Conservation (phyloP, 2,888 invertebrate species). For the Xiphydria camelus region DNA sequence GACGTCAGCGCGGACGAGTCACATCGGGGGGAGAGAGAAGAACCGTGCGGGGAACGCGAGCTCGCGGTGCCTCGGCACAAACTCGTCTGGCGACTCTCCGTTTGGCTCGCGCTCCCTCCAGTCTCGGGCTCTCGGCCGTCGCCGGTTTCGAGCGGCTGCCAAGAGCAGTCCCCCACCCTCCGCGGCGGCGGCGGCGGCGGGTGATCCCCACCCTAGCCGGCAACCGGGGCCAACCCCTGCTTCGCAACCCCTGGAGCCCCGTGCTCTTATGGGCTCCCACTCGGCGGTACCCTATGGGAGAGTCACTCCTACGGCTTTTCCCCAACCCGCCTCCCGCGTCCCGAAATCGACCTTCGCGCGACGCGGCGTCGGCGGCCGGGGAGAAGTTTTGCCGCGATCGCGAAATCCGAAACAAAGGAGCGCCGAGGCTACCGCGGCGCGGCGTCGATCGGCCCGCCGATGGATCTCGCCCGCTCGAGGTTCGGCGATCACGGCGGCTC, state of each 20-base stretch:
- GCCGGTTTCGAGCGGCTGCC: slow-evolving; percentile 31
- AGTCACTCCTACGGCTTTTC: slow-evolving; percentile 54
- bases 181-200: too few relatives aligned
- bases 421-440: too few relatives aligned
- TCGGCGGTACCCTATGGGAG: slow-evolving; percentile 36
- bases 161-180: slow-evolving; percentile 26
- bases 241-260: slow-evolving; percentile 37
- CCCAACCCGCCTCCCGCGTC: slow-evolving; percentile 47
- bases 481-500: too few relatives aligned
- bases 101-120: slow-evolving; percentile 40
- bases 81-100: slow-evolving; percentile 53
- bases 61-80: slow-evolving; percentile 48
- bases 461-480: too few relatives aligned
- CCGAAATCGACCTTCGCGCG: slow-evolving; percentile 23
- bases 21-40: too few relatives aligned
- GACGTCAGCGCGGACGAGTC: not conserved
- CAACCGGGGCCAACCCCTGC: slow-evolving; percentile 52
- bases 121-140: slow-evolving; percentile 30
- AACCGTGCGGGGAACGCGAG: slow-evolving; percentile 14
- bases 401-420: too few relatives aligned
- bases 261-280: slow-evolving; percentile 39
- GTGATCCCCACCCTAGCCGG: slow-evolving; percentile 37
- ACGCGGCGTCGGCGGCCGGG: slow-evolving; percentile 6
- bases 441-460: too few relatives aligned
- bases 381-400: too few relatives aligned